Conservation (phyloP, 2,888 invertebrate species). For the Acrocyrtus sp. region DNA sequence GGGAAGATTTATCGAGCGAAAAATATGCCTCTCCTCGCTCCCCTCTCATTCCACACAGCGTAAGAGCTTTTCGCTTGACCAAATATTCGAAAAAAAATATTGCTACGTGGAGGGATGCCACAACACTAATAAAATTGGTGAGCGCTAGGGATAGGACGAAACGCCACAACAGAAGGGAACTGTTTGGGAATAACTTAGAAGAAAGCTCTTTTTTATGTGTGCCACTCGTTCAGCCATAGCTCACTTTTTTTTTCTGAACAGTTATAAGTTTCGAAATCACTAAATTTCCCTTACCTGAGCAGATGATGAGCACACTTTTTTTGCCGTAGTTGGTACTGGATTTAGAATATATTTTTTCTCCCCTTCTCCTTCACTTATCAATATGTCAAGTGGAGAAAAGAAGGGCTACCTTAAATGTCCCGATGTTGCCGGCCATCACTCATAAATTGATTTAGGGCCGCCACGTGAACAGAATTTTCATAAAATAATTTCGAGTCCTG, state of each 20-base stretch:
- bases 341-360: no score
- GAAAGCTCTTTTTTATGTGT: slow-evolving; percentile 6
- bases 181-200: not conserved
- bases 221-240: slow-evolving; percentile 43
- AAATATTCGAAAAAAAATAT: slow-evolving; percentile 32
- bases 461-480: slow-evolving; percentile 47
- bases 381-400: slow-evolving; percentile 42
- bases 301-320: slow-evolving; percentile 1
- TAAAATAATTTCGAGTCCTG: no score
- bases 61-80: slow-evolving; percentile 37
- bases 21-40: slow-evolving; percentile 10
- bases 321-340: slow-evolving; percentile 47
- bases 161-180: not conserved
- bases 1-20: slow-evolving; percentile 50
- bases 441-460: slow-evolving; percentile 53
- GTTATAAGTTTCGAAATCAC: slow-evolving; percentile 9
- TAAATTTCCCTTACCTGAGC: slow-evolving; percentile 11
- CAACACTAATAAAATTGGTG: slow-evolving; percentile 38
- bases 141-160: not conserved
- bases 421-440: slow-evolving; percentile 44
- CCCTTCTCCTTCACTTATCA: slow-evolving; percentile 46
- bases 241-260: slow-evolving; percentile 15
- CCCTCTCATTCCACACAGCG: not conserved
- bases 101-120: slow-evolving; percentile 21
- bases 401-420: slow-evolving; percentile 48